Percentiles rank a stretch among this genome's conserved stretches.
phyloP scores from a whole-genome alignment of 2,888 invertebrate species.

The Digitonthophagus gazella region DNA sequence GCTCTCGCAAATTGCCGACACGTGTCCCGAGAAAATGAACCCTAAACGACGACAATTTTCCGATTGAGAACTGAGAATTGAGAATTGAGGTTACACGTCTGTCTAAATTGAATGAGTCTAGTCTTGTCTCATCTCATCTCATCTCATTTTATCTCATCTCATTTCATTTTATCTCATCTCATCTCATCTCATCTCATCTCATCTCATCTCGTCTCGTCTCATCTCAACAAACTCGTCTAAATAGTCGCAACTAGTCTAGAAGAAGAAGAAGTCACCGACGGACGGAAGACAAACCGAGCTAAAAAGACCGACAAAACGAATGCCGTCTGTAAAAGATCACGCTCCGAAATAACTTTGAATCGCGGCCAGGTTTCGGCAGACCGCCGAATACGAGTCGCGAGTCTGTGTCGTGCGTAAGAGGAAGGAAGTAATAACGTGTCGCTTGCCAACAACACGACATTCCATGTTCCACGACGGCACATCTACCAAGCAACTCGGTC shows the following conservation, averaged over 20 bases:
- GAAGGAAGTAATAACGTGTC: conserved; percentile 33
- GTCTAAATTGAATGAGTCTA: background rate
- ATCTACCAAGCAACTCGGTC: conserved; percentile 23
- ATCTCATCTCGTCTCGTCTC: too few relatives aligned
- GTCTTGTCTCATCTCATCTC: too few relatives aligned
- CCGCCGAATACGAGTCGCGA: conserved; percentile 30
- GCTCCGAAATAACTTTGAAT: conserved; percentile 32
- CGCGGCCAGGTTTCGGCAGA: conserved; percentile 27
- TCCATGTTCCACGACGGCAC: conserved; percentile 26
- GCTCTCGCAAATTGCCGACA: background rate
- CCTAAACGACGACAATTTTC: background rate
- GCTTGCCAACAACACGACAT: conserved; percentile 28
- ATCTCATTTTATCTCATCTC: too few relatives aligned
- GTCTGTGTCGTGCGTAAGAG: conserved; percentile 30
- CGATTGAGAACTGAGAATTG: too few relatives aligned
- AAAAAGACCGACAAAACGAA: conserved; percentile 23
- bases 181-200: too few relatives aligned
- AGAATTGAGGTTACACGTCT: background rate
- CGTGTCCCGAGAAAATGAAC: background rate
- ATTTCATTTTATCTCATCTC: too few relatives aligned
- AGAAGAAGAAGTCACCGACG: too few relatives aligned
- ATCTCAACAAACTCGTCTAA: too few relatives aligned
- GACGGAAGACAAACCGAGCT: background rate
- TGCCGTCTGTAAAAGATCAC: conserved; percentile 29
- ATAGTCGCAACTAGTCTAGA: too few relatives aligned